Percentiles rank a stretch among this genome's conserved stretches.
phyloP scores from a whole-genome alignment of 2,113 vertebrate genomes.

The Channa maculata region DNA sequence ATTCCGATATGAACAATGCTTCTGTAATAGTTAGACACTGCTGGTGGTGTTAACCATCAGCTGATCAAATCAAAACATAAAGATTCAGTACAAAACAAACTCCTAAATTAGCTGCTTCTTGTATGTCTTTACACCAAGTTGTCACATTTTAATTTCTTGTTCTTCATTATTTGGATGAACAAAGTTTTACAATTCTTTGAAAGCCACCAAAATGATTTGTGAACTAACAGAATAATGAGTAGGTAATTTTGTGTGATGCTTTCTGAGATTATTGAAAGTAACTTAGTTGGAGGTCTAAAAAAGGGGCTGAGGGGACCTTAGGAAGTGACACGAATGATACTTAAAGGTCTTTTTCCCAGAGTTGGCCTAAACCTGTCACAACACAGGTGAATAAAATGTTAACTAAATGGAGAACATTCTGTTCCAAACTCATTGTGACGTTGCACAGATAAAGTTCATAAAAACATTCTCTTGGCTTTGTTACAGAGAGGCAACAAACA shows the following conservation, averaged over 20 bases:
- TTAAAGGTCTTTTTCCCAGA: background rate
- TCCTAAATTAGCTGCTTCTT: background rate
- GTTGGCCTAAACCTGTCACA: background rate
- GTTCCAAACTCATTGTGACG: background rate
- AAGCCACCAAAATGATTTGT: background rate
- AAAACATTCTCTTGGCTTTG: slow-evolving; percentile 8
- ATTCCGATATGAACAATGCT: background rate
- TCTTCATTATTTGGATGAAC: slow-evolving; percentile 6
- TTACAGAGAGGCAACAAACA: slow-evolving; percentile 27
- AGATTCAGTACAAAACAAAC: background rate
- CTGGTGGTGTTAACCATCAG: background rate
- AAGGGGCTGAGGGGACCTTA: background rate
- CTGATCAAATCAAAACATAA: background rate
- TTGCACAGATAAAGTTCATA: slow-evolving; percentile 15
- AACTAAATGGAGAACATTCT: background rate
- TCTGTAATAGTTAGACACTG: background rate
- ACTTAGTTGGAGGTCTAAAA: background rate
- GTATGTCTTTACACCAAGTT: background rate
- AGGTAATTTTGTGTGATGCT: too few species aligned
- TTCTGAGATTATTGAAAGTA: too few species aligned
- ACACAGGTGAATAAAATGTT: background rate
- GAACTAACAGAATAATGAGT: too few species aligned
- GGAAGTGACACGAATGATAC: background rate
- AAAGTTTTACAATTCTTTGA: background rate
- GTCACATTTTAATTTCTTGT: background rate